A percentile compares a stretch with the other conserved stretches of the same genome.
These are phyloP conservation scores for Dendrolimus punctatus DNA, from an alignment of 1,140 invertebrate species.

Conservation along the genomic window DNA sequence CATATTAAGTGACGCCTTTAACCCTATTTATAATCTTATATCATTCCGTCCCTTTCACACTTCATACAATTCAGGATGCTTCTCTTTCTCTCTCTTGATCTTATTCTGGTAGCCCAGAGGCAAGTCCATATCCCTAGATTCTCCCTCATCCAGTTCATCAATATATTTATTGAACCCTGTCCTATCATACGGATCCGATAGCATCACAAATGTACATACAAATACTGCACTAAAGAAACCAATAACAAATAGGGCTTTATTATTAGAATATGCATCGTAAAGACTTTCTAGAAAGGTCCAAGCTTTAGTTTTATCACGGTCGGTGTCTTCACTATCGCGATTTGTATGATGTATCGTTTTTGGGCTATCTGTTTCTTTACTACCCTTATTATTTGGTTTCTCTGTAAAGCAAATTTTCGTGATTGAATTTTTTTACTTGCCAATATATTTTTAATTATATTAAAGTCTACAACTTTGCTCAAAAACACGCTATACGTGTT, in stretches of 20 bases:
- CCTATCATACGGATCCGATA: conserved; percentile 24
- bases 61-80: conserved; percentile 51
- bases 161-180: conserved; percentile 20
- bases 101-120: conserved; percentile 39
- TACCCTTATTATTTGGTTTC: conserved; percentile 36
- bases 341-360: conserved; percentile 50
- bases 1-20: no score
- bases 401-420: conserved; percentile 54
- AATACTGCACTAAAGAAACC: conserved; percentile 36
- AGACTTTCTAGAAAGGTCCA: conserved; percentile 49
- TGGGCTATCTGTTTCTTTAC: conserved; percentile 11
- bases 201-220: conserved; percentile 9
- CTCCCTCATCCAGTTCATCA: conserved; percentile 10
- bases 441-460: neutral
- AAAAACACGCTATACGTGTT: no score
- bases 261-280: conserved; percentile 29
- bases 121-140: conserved; percentile 23
- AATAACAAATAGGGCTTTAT: conserved; percentile 28
- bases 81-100: conserved; percentile 32
- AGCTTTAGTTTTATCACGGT: conserved; percentile 19
- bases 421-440: conserved; percentile 3
- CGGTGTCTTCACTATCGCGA: conserved; percentile 31
- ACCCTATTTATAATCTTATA: no score
- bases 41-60: conserved; percentile 19
- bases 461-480: no score